Base-by-base conservation (phyloP, 1,140 invertebrate species). In the Cardiocondyla obscurior region DNA sequence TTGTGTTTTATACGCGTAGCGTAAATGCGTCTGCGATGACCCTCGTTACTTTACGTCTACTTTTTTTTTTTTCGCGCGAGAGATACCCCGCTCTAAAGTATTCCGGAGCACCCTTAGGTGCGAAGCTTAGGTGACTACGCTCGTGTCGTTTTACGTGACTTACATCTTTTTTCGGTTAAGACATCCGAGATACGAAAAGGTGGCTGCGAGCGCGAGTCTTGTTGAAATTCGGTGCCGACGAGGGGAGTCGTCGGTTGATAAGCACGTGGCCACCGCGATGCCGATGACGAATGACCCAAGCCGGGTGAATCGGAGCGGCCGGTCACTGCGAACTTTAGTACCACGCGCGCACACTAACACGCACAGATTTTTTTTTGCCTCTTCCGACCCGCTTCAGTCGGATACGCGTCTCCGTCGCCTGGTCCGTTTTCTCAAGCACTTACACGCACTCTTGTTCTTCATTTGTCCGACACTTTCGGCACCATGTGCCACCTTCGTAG, bases 141-240 rank as follows among this genome's bases (percentile, higher is more conserved):
- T 7, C 10, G 3, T 7, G 3, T 16, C 6, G 14, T 22, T 39
- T 76, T 62, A 76, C n/a, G 8, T 36, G 33, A 92, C 92, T 93
- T 90, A 93, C 92, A 93, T 93, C 73, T 92, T 91, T 93, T 92
- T 91, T 82, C 89, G 88, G 76, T 88, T 84, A 89, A 84, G 82
- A 85, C 91, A 91, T 92, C 91, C 86, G 89, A 90, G 86, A 85
- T 65, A 86, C 19, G 85, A 91, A 90, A 87, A 88, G 33, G 70
- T 85, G 16, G 51, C 36, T 73, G 81, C 62, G 8, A 49, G n/a
- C 25, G 70, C 30, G 36, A 36, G 44, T 70, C 39, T 49, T 70
- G 28, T 57, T 22, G 55, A 73, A 67, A 85, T 33, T 55, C 30
- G 19, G 39, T 39, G 44, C 42, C 74, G 57, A 58, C 64, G 49